Conservation (phyloP, 2,797 vertebrate genomes). For the Nyctibius grandis region DNA sequence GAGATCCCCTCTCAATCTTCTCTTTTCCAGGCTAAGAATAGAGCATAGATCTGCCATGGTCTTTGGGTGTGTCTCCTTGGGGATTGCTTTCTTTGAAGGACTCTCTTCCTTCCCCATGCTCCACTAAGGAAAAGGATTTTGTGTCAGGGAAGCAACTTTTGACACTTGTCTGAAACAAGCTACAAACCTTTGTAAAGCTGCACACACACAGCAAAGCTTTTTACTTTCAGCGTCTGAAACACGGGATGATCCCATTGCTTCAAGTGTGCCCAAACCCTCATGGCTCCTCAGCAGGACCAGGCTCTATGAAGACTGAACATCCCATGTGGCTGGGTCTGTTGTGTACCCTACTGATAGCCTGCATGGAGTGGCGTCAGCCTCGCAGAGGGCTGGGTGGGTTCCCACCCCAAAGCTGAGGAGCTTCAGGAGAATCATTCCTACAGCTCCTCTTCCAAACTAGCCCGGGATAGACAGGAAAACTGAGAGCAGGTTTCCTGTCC, state of each 20-base stretch:
- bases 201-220: background rate
- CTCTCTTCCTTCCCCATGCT: background rate
- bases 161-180: background rate
- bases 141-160: background rate
- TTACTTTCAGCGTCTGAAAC: background rate
- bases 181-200: background rate
- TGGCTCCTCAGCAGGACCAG: background rate
- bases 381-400: no score
- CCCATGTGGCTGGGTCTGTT: accelerated
- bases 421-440: background rate
- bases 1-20: no score
- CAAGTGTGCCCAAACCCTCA: background rate
- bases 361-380: background rate
- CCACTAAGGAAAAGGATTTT: background rate
- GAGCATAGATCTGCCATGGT: background rate
- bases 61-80: background rate
- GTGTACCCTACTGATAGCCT: accelerated
- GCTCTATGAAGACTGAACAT: accelerated
- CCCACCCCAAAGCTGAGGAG: background rate
- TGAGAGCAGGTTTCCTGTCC: background rate
- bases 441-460: background rate
- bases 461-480: background rate
- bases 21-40: no score
- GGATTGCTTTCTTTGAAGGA: background rate
- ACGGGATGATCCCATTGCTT: background rate